phyloP scores from a whole-genome alignment of 1,140 invertebrate species.

The Vanessa atalanta region DNA sequence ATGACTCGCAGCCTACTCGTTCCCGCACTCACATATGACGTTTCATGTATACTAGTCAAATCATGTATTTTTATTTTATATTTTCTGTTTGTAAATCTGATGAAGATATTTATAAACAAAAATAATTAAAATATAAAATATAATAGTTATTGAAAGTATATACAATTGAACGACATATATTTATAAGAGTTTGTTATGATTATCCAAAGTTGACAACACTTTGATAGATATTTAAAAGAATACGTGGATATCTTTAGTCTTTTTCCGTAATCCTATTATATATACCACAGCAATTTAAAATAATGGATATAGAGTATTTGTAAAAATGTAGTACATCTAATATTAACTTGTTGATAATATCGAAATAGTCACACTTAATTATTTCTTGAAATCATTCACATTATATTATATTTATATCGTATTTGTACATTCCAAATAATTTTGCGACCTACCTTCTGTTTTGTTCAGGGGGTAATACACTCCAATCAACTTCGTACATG shows the following conservation, averaged over 20 bases:
- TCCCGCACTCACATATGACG: conserved; percentile 60
- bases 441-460: conserved; percentile 87
- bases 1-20: conserved; percentile 58
- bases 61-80: conserved; percentile 34
- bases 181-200: conserved; percentile 20
- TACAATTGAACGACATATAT: background rate
- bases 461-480: conserved; percentile 89
- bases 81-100: conserved; percentile 11
- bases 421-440: background rate
- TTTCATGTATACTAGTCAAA: conserved; percentile 44
- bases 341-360: too few species aligned
- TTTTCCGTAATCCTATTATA: conserved; percentile 13
- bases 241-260: conserved; percentile 30
- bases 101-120: conserved; percentile 10
- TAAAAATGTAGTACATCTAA: too few species aligned
- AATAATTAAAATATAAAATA: background rate
- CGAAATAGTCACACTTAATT: background rate
- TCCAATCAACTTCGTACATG: conserved; percentile 89
- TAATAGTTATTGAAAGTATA: background rate
- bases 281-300: conserved; percentile 9
- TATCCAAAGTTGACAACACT: conserved; percentile 23
- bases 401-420: too few species aligned
- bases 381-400: background rate
- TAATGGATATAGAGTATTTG: background rate
- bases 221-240: conserved; percentile 12